Evolutionary conservation across 2,888 invertebrate species (phyloP).

Genomic region (Monochamus alternatus): DNA sequence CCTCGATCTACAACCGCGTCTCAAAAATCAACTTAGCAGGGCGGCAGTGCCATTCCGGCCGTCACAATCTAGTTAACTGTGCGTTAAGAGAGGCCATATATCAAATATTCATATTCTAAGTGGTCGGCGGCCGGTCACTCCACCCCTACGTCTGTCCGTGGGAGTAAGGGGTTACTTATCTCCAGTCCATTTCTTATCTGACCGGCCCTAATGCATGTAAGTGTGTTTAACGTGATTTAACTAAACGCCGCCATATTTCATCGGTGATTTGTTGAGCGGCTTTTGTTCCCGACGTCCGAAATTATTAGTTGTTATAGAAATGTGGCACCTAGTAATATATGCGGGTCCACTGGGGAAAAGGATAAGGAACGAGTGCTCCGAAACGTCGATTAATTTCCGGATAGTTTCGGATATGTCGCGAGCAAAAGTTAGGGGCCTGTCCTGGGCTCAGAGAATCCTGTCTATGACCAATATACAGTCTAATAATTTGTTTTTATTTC

Average conservation of each 20-base stretch:
- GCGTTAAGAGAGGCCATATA: constrained; percentile 61
- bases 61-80: constrained; percentile 62
- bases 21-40: no score
- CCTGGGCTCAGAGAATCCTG: no score
- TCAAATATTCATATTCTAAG: constrained; percentile 67
- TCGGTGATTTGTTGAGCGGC: constrained; percentile 58
- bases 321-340: constrained; percentile 1
- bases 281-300: constrained; percentile 54
- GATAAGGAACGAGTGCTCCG: neutral
- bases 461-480: no score
- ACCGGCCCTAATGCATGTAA: constrained; percentile 57
- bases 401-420: neutral
- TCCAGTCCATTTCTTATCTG: constrained; percentile 60
- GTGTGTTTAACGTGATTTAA: constrained; percentile 62
- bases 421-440: neutral
- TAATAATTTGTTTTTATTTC: no score
- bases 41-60: neutral
- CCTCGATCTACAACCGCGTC: no score
- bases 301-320: constrained; percentile 35
- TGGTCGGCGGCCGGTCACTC: constrained; percentile 53
- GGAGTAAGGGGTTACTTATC: constrained; percentile 54
- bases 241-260: constrained; percentile 59
- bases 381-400: neutral
- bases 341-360: neutral
- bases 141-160: constrained; percentile 55